Evolutionary conservation across 2,113 vertebrate genomes (phyloP), one percentile per base, ranked within the genome.

Genomic region (Gallinago jamesoni): DNA sequence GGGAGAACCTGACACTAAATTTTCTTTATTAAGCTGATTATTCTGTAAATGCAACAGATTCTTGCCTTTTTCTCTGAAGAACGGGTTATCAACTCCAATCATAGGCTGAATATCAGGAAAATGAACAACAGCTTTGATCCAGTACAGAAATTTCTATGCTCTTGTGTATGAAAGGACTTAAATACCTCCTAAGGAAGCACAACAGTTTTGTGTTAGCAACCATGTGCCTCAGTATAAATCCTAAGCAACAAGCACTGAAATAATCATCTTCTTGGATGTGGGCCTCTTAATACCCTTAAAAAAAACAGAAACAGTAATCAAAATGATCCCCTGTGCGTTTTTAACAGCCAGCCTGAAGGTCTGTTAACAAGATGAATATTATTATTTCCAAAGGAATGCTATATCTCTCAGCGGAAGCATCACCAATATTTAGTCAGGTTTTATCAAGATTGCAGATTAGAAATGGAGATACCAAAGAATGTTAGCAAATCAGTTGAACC

Each of bases 161-260:
- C 73, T 64, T 27, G 3, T 56, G 30, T 68, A 68, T 85, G 52
- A 76, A 85, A 92, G 55, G 24, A 82, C 18, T 91, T 82, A 82
- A 75, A 82, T 75, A 64, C 9, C 9, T 48, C 39, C 30, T 53
- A 60, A 75, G 48, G 53, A 91, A 87, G 70, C 6, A 31, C 41
- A 94, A 52, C 10, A 53, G 33, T 76, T 91, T 64, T 85, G 53
- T 17, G 14, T 76, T 85, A 85, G 82, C 45, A 72, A 41, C 62
- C 48, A 66, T 25, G 35, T 69, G 39, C 27, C 53, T 64, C 43
- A 50, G 33, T 60, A 33, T 22, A 94, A 94, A 85, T 76, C 48
- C 85, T 68, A 91, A 79, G 81, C 81, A 94, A 91, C 81, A 81
- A 56, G 84, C 8, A 62, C 24, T 56, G 35, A 90, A 95, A 82